Evolutionary conservation across 2,797 vertebrate genomes (phyloP), one percentile per base, ranked within the genome.

Genomic region (Echiichthys vipera): DNA sequence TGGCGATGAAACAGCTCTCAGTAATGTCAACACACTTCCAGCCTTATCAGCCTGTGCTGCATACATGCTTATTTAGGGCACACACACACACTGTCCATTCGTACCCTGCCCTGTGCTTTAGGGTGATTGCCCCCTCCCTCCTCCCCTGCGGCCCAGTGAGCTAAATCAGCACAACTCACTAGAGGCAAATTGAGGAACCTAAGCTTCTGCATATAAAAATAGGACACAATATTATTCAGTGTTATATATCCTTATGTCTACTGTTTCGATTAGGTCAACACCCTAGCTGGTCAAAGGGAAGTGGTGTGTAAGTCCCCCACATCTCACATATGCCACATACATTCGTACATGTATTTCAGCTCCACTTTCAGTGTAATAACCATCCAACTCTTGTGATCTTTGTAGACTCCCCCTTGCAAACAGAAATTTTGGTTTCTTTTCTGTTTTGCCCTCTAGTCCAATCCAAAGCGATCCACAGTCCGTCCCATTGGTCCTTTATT

Each of bases 21-120:
- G 13, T 54, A 7, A 67, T 42, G 34, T 46, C 18, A 56, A 10
- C 57, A 58, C 54, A 49, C 22, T 20, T 25, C 18, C 29, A n/a
- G 42, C 36, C 1, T 1, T 8, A 22, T 59, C 49, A 27, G 3
- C 65, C 15, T 53, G 20, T 40, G 45, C 25, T 39, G 54, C 29
- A 30, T 49, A 27, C 11, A 42, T 56, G 43, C 17, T 72, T 37
- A 58, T 66, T 55, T 12, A 50, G 42, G 30, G n/a, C n/a, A n/a
- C n/a, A n/a, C n/a, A n/a, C n/a, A n/a, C n/a, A n/a, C n/a, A n/a
- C n/a, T n/a, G n/a, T n/a, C n/a, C n/a, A n/a, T n/a, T n/a, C n/a
- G n/a, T n/a, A n/a, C n/a, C n/a, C n/a, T n/a, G n/a, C n/a, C n/a
- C n/a, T n/a, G n/a, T n/a, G n/a, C n/a, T n/a, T n/a, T n/a, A n/a